Evolutionary conservation across 2,888 invertebrate species (phyloP).

Genomic region (Omphaloscelis lunosa): DNA sequence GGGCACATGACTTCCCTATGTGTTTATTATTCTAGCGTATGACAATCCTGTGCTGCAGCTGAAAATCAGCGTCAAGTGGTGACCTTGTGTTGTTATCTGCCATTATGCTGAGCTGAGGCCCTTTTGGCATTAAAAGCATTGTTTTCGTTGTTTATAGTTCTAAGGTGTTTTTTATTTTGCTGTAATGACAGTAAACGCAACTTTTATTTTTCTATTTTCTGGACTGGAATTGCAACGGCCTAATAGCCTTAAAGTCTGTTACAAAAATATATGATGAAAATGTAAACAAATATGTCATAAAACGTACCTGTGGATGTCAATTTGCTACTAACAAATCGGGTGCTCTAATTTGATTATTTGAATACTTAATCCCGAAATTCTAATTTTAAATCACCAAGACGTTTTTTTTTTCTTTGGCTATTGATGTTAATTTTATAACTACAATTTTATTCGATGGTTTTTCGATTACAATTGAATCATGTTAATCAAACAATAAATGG

Average conservation of each 20-base stretch:
- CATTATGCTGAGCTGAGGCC: no score
- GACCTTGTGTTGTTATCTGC: no score
- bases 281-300: neutral
- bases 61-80: no score
- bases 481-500: no score
- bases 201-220: neutral
- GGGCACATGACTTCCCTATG: no score
- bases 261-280: neutral
- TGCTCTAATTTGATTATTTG: neutral
- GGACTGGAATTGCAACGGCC: neutral
- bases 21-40: no score
- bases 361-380: neutral
- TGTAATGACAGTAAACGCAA: no score
- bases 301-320: neutral
- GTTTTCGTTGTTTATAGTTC: no score
- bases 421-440: neutral
- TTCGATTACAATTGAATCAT: neutral
- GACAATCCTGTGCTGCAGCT: no score
- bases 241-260: neutral
- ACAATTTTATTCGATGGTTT: neutral
- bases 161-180: no score
- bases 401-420: neutral
- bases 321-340: neutral
- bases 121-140: no score
- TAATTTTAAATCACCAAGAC: neutral